Base-by-base conservation (phyloP, 1,140 invertebrate genomes). In the Habropoda laboriosa region DNA sequence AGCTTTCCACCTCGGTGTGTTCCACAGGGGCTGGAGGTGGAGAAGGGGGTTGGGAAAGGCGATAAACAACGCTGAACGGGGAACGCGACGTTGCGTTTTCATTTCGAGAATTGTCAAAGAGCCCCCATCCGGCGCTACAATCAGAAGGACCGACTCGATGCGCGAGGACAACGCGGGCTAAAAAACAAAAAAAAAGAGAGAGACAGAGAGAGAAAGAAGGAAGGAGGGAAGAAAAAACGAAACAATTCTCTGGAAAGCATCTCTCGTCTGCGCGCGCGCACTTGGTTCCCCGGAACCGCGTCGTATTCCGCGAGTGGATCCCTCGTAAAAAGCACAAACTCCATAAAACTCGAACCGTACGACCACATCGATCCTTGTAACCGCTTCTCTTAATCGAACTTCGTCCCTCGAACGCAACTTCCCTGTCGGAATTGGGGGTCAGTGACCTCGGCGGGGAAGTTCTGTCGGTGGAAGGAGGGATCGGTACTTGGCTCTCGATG, bases 381-480 rank as follows among this genome's bases (percentile, higher is more conserved):
- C 63, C 72, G 83, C 61, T 68, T 58, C 78, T 70, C 72, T 84
- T 84, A 84, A 85, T 85, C 82, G 72, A 84, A 85, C 72, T 84
- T 47, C 58, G n/a, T 60, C 45, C 40, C 72, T 55, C 8, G 30
- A 67, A 58, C 70, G 32, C 53, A 67, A 64, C 78, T 81, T 77
- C 51, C 38, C 35, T 27, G n/a, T 12, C 57, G 66, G 32, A 2
- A 32, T 21, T 7, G 7, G 16, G 12, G 70, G 6, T 24, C 35
- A 40, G n/a, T 16, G 53, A 40, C 24, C 16, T 0, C 8, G 1
- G 0, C 2, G 4, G n/a, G n/a, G n/a, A n/a, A n/a, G n/a, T n/a
- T n/a, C n/a, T n/a, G n/a, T n/a, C n/a, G n/a, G n/a, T n/a, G n/a
- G n/a, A n/a, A n/a, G n/a, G n/a, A n/a, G n/a, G n/a, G n/a, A n/a